Evolutionary conservation across 1,140 invertebrate genomes (phyloP).

Genomic region (Scaptomyza hsui): DNA sequence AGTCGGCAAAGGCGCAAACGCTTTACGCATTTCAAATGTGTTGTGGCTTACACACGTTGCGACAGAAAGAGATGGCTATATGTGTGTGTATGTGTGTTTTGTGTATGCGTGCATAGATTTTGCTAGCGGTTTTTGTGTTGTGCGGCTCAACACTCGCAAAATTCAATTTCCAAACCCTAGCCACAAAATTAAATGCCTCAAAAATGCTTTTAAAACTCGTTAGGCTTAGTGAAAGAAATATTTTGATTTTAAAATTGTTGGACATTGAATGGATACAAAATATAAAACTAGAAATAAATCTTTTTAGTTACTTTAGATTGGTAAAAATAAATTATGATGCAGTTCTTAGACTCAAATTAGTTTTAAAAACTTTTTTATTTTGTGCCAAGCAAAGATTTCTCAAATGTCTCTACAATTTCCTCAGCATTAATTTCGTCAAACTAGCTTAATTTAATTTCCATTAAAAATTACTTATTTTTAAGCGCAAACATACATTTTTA

Average conservation of each 20-base stretch:
- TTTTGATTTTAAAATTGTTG: neutral
- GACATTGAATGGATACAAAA: neutral
- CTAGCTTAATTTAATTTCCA: too few species aligned
- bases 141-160: conserved; percentile 64
- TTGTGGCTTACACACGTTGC: conserved; percentile 54
- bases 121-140: conserved; percentile 66
- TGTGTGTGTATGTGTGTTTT: conserved; percentile 13
- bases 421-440: too few species aligned
- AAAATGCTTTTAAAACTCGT: conserved; percentile 31
- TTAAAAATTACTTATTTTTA: neutral
- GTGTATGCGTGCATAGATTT: conserved; percentile 62
- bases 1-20: conserved; percentile 48
- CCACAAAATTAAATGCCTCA: conserved; percentile 63
- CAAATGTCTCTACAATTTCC: too few species aligned
- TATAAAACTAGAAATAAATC: neutral
- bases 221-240: neutral
- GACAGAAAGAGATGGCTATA: conserved; percentile 12
- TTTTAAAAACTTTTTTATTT: too few species aligned
- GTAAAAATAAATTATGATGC: too few species aligned
- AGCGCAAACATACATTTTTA: neutral
- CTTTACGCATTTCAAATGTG: conserved; percentile 75
- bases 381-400: too few species aligned
- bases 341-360: too few species aligned
- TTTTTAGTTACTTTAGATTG: too few species aligned
- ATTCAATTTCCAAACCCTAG: conserved; percentile 65